Percentiles rank a stretch among this genome's conserved stretches.
Evolutionary conservation across 2,797 vertebrate species (phyloP).

Genomic region (Rachycentron canadum): DNA sequence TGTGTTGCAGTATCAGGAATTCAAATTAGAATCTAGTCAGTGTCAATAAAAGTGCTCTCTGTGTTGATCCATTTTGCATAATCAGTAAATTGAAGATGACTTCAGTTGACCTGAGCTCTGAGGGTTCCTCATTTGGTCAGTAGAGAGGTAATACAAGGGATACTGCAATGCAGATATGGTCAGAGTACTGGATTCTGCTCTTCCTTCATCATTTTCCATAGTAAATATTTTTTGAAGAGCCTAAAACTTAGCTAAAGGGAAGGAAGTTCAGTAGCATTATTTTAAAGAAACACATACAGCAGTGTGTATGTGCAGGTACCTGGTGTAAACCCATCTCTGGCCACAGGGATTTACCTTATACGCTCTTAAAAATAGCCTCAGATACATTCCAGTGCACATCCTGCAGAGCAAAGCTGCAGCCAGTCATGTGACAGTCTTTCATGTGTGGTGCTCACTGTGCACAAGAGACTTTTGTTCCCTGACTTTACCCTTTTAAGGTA

Average conservation of each 20-base stretch:
- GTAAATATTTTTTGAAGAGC: no score
- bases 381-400: not conserved
- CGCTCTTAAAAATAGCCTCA: conserved; percentile 1
- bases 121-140: not conserved
- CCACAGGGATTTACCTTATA: not conserved
- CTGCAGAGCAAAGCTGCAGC: conserved; percentile 6
- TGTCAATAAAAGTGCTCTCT: not conserved
- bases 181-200: not conserved
- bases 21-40: not conserved
- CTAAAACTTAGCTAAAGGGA: no score
- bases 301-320: not conserved
- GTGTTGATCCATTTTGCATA: not conserved
- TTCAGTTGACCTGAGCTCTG: not conserved
- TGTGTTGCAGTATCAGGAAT: conserved; percentile 11
- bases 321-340: not conserved
- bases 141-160: not conserved
- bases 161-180: not conserved
- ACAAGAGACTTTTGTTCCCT: conserved; percentile 5
- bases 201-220: not conserved
- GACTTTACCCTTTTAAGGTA: not conserved
- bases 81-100: not conserved
- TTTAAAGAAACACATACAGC: not conserved
- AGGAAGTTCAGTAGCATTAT: no score
- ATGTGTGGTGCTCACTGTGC: not conserved
- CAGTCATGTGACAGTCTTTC: not conserved